Conservation (phyloP, 2,888 invertebrate genomes). For the Eupelmus urozonus region DNA sequence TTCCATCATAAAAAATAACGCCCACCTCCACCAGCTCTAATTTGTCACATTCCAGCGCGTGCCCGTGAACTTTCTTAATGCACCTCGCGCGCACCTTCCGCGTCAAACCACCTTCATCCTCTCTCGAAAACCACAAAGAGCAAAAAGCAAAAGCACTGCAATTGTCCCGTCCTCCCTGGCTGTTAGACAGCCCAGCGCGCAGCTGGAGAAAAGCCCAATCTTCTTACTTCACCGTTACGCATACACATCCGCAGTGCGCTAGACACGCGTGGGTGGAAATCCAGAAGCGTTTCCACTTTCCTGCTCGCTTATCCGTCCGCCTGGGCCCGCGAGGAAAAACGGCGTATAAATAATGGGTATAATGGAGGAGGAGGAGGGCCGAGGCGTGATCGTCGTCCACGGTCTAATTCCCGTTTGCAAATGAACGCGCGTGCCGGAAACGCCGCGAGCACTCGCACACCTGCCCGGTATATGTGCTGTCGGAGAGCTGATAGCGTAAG, state of each 20-base stretch:
- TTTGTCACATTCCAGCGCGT: no score
- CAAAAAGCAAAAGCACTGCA: not conserved
- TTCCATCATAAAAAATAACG: no score
- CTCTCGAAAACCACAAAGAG: not conserved
- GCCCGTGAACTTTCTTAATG: no score
- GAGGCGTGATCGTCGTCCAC: constrained; percentile 52
- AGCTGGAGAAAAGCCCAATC: not conserved
- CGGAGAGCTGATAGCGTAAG: no score
- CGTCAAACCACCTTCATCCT: no score
- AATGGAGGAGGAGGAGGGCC: not conserved
- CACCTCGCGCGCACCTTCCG: no score
- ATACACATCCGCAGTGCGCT: not conserved
- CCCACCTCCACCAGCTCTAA: no score
- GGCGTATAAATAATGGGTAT: constrained; percentile 39
- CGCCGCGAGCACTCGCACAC: constrained; percentile 33
- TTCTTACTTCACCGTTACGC: not conserved
- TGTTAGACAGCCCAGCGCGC: no score
- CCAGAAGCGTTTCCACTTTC: constrained; percentile 47
- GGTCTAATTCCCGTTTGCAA: constrained; percentile 60
- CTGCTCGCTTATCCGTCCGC: constrained; percentile 27
- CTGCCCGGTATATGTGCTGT: no score
- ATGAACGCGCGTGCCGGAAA: constrained; percentile 46
- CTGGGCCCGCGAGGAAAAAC: constrained; percentile 34
- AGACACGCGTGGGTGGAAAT: constrained; percentile 55
- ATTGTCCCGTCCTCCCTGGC: no score